Conservation (phyloP, 1,140 invertebrate genomes). For the Phocides pigmalion region DNA sequence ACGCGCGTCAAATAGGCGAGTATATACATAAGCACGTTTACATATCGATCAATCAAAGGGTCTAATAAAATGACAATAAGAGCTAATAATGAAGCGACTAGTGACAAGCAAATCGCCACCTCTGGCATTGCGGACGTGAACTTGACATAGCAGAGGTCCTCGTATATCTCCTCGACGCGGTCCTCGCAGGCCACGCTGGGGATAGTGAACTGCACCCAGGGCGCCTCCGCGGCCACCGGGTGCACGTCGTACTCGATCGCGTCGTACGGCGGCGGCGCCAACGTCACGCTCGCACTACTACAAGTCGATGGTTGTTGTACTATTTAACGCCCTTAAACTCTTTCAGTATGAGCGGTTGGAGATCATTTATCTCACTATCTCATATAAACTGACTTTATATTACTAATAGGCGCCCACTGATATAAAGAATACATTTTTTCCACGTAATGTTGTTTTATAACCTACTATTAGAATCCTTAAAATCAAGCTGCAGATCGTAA, state of each 20-base stretch:
- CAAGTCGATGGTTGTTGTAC: slow-evolving; percentile 38
- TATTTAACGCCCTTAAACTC: not conserved
- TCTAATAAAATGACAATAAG: too few species aligned
- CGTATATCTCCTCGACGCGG: slow-evolving; percentile 93
- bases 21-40: slow-evolving; percentile 9
- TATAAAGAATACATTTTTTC: too few species aligned
- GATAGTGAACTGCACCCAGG: slow-evolving; percentile 87
- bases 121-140: slow-evolving; percentile 87
- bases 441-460: too few species aligned
- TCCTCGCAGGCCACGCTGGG: slow-evolving; percentile 85
- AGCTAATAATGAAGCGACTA: slow-evolving; percentile 10
- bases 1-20: too few species aligned
- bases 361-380: not conserved
- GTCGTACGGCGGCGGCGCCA: slow-evolving; percentile 55
- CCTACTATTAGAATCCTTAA: too few species aligned
- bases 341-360: not conserved
- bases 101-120: slow-evolving; percentile 71
- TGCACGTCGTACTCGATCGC: slow-evolving; percentile 44
- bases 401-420: too few species aligned
- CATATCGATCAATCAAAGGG: not conserved
- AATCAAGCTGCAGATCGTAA: too few species aligned
- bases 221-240: slow-evolving; percentile 64
- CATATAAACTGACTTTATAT: too few species aligned
- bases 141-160: slow-evolving; percentile 94
- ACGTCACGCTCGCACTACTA: slow-evolving; percentile 58